phyloP scores from a whole-genome alignment of 2,888 invertebrate species.

The Sphaeridia pumilis region DNA sequence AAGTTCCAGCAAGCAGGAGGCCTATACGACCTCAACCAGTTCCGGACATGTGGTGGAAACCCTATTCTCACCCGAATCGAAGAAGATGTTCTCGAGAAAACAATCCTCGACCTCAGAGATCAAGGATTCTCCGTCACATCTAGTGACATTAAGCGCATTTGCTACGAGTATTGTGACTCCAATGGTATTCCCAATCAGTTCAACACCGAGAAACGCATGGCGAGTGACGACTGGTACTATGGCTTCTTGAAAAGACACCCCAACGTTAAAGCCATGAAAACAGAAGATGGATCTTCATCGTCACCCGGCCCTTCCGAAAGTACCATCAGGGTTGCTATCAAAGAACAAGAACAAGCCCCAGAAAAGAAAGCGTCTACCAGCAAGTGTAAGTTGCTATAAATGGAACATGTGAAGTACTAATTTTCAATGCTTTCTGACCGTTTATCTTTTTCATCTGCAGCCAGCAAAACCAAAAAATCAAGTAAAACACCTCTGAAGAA shows the following conservation, averaged over 20 bases:
- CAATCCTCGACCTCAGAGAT: conserved; percentile 32
- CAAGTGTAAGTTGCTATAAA: neutral
- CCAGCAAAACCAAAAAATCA: neutral
- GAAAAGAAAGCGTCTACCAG: neutral
- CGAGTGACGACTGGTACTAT: conserved; percentile 36
- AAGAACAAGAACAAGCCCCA: neutral
- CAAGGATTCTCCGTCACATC: conserved; percentile 33
- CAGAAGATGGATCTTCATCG: conserved; percentile 7
- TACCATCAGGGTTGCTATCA: neutral
- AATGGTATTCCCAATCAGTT: conserved; percentile 35
- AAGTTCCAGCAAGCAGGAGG: conserved; percentile 31
- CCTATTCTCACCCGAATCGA: conserved; percentile 33
- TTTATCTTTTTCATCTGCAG: neutral
- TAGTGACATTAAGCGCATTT: conserved; percentile 34
- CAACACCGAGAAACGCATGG: conserved; percentile 34
- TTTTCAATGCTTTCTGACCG: neutral
- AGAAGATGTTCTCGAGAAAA: conserved; percentile 35
- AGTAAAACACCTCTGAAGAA: neutral
- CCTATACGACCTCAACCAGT: conserved; percentile 30
- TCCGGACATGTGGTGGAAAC: conserved; percentile 34
- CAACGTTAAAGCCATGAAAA: conserved; percentile 15
- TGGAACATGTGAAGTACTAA: too few species aligned
- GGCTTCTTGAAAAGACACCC: conserved; percentile 32
- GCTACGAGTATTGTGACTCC: conserved; percentile 35
- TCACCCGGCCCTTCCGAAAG: neutral